phyloP scores from a whole-genome alignment of 2,113 vertebrate species.

The Chionodraco myersi region DNA sequence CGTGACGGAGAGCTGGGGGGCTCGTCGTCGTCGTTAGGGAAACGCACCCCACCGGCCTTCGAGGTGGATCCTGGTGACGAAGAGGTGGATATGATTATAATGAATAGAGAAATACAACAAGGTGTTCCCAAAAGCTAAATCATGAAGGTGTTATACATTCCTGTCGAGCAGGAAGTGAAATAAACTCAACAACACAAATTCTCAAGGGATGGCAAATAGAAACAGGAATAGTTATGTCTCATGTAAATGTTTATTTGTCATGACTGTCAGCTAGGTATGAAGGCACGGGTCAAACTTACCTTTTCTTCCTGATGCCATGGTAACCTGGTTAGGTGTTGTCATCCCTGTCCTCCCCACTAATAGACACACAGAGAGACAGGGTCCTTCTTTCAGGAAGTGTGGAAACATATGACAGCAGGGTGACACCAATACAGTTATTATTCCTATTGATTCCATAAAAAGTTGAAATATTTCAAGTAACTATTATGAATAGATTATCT shows the following conservation, averaged over 20 bases:
- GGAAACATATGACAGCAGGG: too few relatives aligned
- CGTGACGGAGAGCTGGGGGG: constrained; percentile 62
- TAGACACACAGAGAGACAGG: neutral
- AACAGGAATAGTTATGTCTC: neutral
- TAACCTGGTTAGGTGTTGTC: constrained; percentile 52
- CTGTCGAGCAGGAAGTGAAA: neutral
- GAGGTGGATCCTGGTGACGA: constrained; percentile 71
- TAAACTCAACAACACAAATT: neutral
- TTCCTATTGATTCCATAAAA: too few relatives aligned
- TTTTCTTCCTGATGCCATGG: constrained; percentile 74
- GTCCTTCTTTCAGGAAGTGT: neutral
- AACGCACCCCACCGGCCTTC: constrained; percentile 73
- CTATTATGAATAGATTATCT: too few relatives aligned
- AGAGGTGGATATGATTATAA: neutral
- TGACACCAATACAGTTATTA: too few relatives aligned
- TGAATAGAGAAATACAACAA: neutral
- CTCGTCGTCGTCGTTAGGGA: constrained; percentile 68
- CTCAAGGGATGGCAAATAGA: neutral
- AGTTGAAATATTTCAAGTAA: too few relatives aligned
- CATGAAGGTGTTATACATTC: neutral
- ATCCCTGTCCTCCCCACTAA: constrained; percentile 48
- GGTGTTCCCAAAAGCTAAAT: too few relatives aligned
- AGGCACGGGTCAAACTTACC: constrained; percentile 31
- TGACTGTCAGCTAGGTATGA: neutral
- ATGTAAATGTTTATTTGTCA: too few relatives aligned